Evolutionary conservation across 2,113 vertebrate species (phyloP), one percentile per base, ranked within the genome.

Genomic region (Dasyornis broadbenti): DNA sequence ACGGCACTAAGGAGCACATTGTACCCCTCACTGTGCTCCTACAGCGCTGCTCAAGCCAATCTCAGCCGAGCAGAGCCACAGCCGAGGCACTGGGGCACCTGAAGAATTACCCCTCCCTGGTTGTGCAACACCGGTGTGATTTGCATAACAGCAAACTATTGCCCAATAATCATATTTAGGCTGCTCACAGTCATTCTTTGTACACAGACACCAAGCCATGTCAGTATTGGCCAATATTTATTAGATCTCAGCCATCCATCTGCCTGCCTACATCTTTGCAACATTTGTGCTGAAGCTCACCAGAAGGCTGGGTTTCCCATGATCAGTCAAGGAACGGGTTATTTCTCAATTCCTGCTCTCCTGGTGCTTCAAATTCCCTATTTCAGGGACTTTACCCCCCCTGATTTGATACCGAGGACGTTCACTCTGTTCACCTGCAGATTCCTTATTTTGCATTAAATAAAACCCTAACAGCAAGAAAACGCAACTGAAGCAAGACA

Each of bases 71-170:
- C 82, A 92, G 44, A 88, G 35, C 52, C 56, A 42, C 52, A 85
- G 71, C 31, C 2, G 1, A 95, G 50, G 54, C 80, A 35, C 61
- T 42, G 49, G 66, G 75, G 81, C 83, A 92, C 47, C 72, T 81
- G 56, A 92, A 60, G 70, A 61, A 60, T 86, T 45, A 61, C 72
- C 39, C 78, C 71, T 85, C 91, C 75, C 78, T 73, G 45, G 13
- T 93, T 97, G 83, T 79, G 94, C 91, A 96, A 82, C 56, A 33
- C 24, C 33, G 54, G 12, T 70, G 49, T 15, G 5, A 89, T 95
- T 83, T 81, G 71, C 83, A 60, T 78, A 65, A 78, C 61, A 87
- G 72, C 66, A 87, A 84, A 79, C 60, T 56, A 44, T 94, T 96
- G 82, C 91, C 82, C 84, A 96, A 96, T 89, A 83, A 52, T 33